Base-by-base conservation (phyloP, 2,888 invertebrate species). In the Brachylomia viminalis region DNA sequence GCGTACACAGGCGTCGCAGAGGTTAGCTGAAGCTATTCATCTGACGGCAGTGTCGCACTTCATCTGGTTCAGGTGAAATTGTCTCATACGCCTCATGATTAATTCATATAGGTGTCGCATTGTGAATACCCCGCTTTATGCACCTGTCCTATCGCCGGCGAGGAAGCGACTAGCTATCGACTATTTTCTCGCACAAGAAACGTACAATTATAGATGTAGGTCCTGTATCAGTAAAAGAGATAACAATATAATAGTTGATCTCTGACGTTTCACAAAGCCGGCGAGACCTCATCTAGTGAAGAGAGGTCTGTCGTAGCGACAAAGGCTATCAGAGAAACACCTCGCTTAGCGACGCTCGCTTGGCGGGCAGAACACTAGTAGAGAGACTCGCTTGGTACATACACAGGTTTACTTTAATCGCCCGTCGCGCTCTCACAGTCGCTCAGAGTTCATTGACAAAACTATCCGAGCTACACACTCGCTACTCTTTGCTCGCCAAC, bases 31-130 rank as follows among this genome's bases (percentile, higher is more conserved):
- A 74, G 65, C 66, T 4, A 80, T 82, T 79, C 80, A 71, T 80
- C 61, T 66, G 69, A 42, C 58, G 78, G 15, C 72, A 68, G 10
- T n/a, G 67, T 52, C 62, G 56, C 70, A 69, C 71, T 87, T 86
- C 82, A 85, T 84, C 83, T 82, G 70, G 67, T 80, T 80, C 82
- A 84, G 79, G 81, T 81, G 75, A 77, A 75, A 84, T 84, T 83
- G 83, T 88, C 79, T 80, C 81, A 76, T 84, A 84, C 76, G 76
- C 13, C 87, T 88, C 88, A 89, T 90, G 87, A 84, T 85, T 89
- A 86, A 90, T 90, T 89, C 89, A 90, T 69, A 75, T 69, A 69
- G 59, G 54, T 75, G 45, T 61, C 68, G 61, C 54, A 73, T 23
- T 67, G 71, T 47, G 82, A 74, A 79, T 74, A 74, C 61, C 38